These are phyloP conservation scores for Physella acuta DNA, from an alignment of 1,140 invertebrate genomes.

Conservation along the genomic window DNA sequence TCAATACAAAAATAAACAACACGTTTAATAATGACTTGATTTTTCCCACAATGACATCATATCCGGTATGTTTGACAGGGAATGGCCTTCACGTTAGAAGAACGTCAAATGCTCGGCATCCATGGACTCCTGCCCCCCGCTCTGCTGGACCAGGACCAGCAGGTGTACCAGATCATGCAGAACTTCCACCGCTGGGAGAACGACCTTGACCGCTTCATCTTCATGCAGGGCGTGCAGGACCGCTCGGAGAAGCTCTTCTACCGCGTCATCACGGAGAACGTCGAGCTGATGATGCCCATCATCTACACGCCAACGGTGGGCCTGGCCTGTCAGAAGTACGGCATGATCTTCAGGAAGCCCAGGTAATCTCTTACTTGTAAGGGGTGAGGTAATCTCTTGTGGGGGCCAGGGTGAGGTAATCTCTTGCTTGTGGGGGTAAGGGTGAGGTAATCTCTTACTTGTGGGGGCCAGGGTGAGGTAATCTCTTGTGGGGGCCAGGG, in stretches of 20 bases:
- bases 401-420: too few relatives aligned
- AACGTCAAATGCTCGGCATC: conserved; percentile 56
- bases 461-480: too few relatives aligned
- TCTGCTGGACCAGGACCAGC: conserved; percentile 48
- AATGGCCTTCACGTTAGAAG: conserved; percentile 55
- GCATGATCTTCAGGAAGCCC: conserved; percentile 88
- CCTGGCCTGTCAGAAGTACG: conserved; percentile 94
- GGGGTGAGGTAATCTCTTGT: too few relatives aligned
- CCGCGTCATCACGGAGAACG: conserved; percentile 86
- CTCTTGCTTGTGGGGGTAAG: too few relatives aligned
- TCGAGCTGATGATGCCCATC: conserved; percentile 94
- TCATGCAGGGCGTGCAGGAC: conserved; percentile 50
- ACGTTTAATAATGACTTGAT: too few relatives aligned
- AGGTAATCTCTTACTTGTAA: too few relatives aligned
- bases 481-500: too few relatives aligned
- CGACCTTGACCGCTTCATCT: conserved; percentile 55
- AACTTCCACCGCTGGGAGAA: conserved; percentile 53
- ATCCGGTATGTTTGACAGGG: too few relatives aligned
- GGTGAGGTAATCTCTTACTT: too few relatives aligned
- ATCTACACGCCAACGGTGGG: conserved; percentile 98
- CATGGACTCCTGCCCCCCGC: conserved; percentile 57
- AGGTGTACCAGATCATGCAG: conserved; percentile 49
- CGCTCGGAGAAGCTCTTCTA: conserved; percentile 76
- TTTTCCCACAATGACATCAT: too few relatives aligned
- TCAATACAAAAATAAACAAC: too few relatives aligned